Conservation (phyloP, 2,888 invertebrate genomes). For the Caradrina kadenii region DNA sequence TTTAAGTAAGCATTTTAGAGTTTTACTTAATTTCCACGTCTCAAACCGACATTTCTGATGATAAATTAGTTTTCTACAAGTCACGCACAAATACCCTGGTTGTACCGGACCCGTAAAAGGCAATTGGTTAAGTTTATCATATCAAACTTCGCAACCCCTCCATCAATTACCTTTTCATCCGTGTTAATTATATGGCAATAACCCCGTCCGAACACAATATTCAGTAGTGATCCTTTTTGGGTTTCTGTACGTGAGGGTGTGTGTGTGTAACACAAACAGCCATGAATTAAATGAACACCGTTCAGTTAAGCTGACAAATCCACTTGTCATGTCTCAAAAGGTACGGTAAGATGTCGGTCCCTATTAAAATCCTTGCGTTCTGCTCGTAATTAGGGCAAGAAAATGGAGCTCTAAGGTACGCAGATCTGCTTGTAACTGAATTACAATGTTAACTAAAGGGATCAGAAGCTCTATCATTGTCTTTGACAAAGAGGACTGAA, state of each 20-base stretch:
- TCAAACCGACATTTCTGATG: background rate
- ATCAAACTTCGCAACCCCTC: background rate
- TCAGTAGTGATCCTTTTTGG: background rate
- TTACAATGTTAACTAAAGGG: slow-evolving; percentile 47
- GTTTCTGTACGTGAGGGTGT: slow-evolving; percentile 5
- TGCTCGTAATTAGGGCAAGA: slow-evolving; percentile 54
- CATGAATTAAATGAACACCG: slow-evolving; percentile 44
- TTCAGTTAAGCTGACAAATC: slow-evolving; percentile 56
- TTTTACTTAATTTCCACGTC: background rate
- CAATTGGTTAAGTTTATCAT: slow-evolving; percentile 5
- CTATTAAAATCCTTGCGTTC: slow-evolving; percentile 57
- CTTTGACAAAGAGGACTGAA: slow-evolving; percentile 11
- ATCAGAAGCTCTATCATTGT: slow-evolving; percentile 32
- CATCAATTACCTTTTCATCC: slow-evolving; percentile 1
- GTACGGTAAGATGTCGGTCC: slow-evolving; percentile 46
- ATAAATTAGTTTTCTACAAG: background rate
- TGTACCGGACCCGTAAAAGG: background rate
- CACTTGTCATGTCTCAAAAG: slow-evolving; percentile 53
- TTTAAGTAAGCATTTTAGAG: too few relatives aligned
- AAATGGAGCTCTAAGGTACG: slow-evolving; percentile 37
- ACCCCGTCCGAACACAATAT: background rate
- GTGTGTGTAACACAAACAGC: slow-evolving; percentile 27
- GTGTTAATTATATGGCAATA: slow-evolving; percentile 3
- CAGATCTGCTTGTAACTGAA: slow-evolving; percentile 40
- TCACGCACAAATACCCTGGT: background rate